Evolutionary conservation across 2,888 invertebrate species (phyloP).

Genomic region (Scrobipalpa atriplicella): DNA sequence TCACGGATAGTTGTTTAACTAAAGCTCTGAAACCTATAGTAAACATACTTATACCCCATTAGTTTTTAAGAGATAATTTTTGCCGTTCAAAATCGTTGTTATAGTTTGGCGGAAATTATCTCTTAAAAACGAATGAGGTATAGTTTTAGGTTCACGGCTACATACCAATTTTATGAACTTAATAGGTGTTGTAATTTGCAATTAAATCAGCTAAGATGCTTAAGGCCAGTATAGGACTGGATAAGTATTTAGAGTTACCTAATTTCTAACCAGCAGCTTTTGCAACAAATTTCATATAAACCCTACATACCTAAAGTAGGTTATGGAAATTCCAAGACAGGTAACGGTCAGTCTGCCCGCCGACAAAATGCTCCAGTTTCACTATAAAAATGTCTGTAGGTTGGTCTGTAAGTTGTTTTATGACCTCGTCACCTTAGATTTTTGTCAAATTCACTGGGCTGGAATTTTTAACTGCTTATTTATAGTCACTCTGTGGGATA

Average conservation of each 20-base stretch:
- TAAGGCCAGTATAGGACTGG: too few relatives aligned
- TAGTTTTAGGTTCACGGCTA: too few relatives aligned
- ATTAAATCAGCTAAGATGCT: not conserved
- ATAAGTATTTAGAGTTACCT: not conserved
- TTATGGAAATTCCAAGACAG: slow-evolving; percentile 65
- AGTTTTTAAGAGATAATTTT: too few relatives aligned
- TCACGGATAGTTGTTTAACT: too few relatives aligned
- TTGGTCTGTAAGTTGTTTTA: too few relatives aligned
- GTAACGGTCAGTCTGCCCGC: slow-evolving; percentile 60
- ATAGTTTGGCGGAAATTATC: too few relatives aligned
- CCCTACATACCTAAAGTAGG: slow-evolving; percentile 37
- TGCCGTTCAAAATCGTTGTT: too few relatives aligned
- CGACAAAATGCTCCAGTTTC: slow-evolving; percentile 66
- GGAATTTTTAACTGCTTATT: slow-evolving; percentile 43
- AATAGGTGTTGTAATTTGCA: too few relatives aligned
- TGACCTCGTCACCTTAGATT: slow-evolving; percentile 60
- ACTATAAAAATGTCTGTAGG: slow-evolving; percentile 51
- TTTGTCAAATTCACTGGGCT: slow-evolving; percentile 51
- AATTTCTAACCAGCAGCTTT: not conserved
- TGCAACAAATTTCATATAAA: not conserved
- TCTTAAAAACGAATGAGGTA: too few relatives aligned
- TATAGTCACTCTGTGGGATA: slow-evolving; percentile 34
- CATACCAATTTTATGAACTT: too few relatives aligned
- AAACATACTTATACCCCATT: too few relatives aligned
- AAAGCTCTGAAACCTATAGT: too few relatives aligned